A percentile compares a stretch with the other conserved stretches of the same genome.
phyloP scores from a whole-genome alignment of 2,888 invertebrate genomes.

The Philereme vetulata region DNA sequence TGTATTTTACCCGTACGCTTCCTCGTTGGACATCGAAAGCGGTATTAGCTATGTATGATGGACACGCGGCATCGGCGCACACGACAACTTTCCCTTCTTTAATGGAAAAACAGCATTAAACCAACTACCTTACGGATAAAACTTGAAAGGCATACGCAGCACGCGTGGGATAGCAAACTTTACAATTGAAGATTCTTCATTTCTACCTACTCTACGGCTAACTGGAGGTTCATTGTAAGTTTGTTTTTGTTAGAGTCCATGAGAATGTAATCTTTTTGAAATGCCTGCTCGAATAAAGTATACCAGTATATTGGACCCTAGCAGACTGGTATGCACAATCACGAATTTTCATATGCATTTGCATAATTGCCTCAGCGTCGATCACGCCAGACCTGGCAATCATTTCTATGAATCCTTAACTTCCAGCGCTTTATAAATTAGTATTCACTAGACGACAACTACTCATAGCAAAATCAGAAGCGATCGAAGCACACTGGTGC shows the following conservation, averaged over 20 bases:
- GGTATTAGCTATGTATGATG: constrained; percentile 74
- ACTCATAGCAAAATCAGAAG: constrained; percentile 49
- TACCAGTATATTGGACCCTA: constrained; percentile 26
- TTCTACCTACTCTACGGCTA: constrained; percentile 6
- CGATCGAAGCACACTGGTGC: constrained; percentile 48
- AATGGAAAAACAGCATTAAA: constrained; percentile 76
- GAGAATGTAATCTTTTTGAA: background rate
- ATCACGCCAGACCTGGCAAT: constrained; percentile 50
- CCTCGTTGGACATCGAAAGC: constrained; percentile 76
- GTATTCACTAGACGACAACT: constrained; percentile 42
- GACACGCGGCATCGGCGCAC: constrained; percentile 63
- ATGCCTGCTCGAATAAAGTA: constrained; percentile 18
- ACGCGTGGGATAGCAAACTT: constrained; percentile 50
- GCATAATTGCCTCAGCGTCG: constrained; percentile 48
- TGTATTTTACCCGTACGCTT: constrained; percentile 57
- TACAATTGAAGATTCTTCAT: constrained; percentile 36
- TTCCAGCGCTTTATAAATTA: constrained; percentile 44
- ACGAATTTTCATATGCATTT: constrained; percentile 48
- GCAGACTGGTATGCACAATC: constrained; percentile 33
- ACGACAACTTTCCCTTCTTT: constrained; percentile 78
- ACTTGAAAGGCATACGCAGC: constrained; percentile 56
- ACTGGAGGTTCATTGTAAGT: background rate
- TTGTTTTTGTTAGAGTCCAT: background rate
- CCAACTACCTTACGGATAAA: constrained; percentile 62
- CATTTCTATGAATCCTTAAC: constrained; percentile 40